These are phyloP conservation scores for Diplosoma virens DNA, from an alignment of 23 tunicate genomes.

Conservation along the genomic window DNA sequence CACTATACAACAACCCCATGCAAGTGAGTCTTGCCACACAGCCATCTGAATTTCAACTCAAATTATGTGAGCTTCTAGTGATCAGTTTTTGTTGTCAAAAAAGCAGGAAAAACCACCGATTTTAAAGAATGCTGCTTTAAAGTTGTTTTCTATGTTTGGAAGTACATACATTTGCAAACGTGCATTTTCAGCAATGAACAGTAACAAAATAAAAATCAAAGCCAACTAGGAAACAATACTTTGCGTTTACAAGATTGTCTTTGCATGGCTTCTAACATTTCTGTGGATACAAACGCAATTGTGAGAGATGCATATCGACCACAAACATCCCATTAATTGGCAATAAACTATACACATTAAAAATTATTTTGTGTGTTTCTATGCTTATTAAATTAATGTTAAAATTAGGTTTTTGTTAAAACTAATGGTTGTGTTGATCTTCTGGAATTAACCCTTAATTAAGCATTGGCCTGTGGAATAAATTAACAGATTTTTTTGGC, in stretches of 20 bases:
- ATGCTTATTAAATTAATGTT: too few species aligned
- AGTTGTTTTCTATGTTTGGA: conserved; percentile 23
- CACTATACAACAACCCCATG: conserved; percentile 22
- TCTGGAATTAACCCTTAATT: too few species aligned
- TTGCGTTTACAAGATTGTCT: conserved; percentile 4
- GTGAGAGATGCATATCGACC: conserved; percentile 19
- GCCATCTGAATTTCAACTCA: conserved; percentile 24
- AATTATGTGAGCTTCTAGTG: conserved; percentile 31
- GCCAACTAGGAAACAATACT: conserved; percentile 14
- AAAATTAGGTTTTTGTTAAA: too few species aligned
- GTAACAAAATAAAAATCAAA: conserved; percentile 3
- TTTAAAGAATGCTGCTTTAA: conserved; percentile 16
- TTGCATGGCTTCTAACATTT: conserved; percentile 17
- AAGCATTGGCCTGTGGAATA: too few species aligned
- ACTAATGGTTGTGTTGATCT: too few species aligned
- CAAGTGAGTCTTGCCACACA: background rate
- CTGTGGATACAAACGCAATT: conserved; percentile 21
- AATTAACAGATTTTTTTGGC: too few species aligned
- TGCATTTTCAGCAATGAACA: conserved; percentile 34
- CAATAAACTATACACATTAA: background rate
- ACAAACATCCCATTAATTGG: conserved; percentile 11
- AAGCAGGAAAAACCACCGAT: conserved; percentile 22
- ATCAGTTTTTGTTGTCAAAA: conserved; percentile 18
- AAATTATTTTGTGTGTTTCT: too few species aligned
- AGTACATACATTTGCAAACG: conserved; percentile 24